Evolutionary conservation across 2,797 vertebrate genomes (phyloP).

Genomic region (Bucorvus abyssinicus): DNA sequence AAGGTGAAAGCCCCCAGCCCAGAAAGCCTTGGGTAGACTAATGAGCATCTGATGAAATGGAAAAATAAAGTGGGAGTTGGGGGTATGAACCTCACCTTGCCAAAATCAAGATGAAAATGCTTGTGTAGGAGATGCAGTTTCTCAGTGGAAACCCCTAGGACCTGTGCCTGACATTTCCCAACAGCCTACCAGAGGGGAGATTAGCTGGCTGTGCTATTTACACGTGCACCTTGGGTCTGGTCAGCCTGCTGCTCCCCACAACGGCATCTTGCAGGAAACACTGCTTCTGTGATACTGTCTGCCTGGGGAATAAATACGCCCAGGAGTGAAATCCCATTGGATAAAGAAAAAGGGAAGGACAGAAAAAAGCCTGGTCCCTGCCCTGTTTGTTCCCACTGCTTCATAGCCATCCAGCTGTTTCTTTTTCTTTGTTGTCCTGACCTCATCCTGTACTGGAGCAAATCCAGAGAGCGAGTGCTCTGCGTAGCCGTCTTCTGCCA

Average conservation of each 20-base stretch:
- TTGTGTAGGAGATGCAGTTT: not conserved
- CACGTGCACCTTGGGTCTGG: not conserved
- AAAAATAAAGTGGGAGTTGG: not conserved
- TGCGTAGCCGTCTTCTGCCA: conserved; percentile 52
- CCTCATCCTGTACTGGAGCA: conserved; percentile 55
- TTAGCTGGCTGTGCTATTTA: conserved; percentile 14
- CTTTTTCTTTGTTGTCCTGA: conserved; percentile 30
- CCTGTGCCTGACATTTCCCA: not conserved
- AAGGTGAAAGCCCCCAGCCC: not conserved
- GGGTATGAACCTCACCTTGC: not conserved
- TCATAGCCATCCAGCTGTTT: conserved; percentile 41
- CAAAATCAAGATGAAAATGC: not conserved
- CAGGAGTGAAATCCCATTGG: not conserved
- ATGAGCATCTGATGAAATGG: not conserved
- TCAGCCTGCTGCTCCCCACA: not conserved
- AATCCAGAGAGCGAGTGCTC: conserved; percentile 53
- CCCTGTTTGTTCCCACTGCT: conserved; percentile 47
- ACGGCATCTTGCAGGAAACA: not conserved
- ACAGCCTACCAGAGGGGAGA: not conserved
- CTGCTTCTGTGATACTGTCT: not conserved
- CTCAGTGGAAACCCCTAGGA: not conserved
- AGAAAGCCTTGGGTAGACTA: not conserved
- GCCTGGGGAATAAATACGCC: not conserved
- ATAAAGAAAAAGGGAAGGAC: conserved; percentile 32
- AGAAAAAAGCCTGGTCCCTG: conserved; percentile 11